phyloP scores from a whole-genome alignment of 2,797 vertebrate species.

The Cyprinodon diabolis region DNA sequence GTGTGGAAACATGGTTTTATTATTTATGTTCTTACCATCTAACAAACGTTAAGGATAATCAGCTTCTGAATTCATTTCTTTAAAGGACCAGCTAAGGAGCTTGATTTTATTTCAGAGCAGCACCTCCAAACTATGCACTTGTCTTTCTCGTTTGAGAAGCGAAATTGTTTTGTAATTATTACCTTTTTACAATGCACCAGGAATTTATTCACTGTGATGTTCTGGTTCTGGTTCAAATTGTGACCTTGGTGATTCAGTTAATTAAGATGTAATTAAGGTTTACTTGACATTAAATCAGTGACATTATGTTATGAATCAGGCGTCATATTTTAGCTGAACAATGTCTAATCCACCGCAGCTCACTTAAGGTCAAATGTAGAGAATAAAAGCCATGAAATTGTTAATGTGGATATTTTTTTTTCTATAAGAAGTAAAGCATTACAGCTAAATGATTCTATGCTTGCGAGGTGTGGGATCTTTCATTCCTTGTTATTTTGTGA shows the following conservation, averaged over 20 bases:
- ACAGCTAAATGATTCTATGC: not conserved
- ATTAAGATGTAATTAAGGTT: not conserved
- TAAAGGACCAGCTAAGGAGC: no score
- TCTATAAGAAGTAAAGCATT: not conserved
- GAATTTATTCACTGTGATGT: not conserved
- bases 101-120: not conserved
- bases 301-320: not conserved
- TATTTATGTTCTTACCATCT: not conserved
- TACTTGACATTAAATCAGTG: not conserved
- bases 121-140: conserved; percentile 6
- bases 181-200: not conserved
- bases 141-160: conserved; percentile 14
- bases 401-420: conserved; percentile 8
- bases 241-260: not conserved
- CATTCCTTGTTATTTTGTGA: conserved; percentile 27
- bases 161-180: not conserved
- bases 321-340: not conserved
- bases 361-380: not conserved
- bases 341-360: no score
- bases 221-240: not conserved
- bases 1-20: conserved; percentile 4
- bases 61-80: not conserved
- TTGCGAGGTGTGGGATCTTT: not conserved
- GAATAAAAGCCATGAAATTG: not conserved
- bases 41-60: not conserved